phyloP scores from a whole-genome alignment of 2,888 invertebrate genomes.

The Chrysolina oricalcia region DNA sequence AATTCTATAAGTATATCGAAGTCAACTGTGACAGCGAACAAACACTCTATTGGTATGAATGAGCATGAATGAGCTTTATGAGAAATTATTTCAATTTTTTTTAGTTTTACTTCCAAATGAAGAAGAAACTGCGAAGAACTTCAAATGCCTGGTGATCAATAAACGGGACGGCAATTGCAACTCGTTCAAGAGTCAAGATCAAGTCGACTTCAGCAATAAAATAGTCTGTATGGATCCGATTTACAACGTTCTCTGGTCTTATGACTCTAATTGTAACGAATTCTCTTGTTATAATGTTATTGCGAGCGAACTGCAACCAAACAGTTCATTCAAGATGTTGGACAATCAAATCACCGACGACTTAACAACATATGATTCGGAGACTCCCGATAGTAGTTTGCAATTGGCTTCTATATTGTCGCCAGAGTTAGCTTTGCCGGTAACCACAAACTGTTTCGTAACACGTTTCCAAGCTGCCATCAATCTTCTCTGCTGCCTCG shows the following conservation, averaged over 20 bases:
- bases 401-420: slow-evolving; percentile 79
- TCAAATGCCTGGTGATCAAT: slow-evolving; percentile 92
- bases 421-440: slow-evolving; percentile 88
- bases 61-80: not conserved
- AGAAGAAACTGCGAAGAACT: slow-evolving; percentile 81
- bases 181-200: slow-evolving; percentile 87
- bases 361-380: slow-evolving; percentile 56
- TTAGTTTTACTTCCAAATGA: slow-evolving; percentile 88
- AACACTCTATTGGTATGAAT: slow-evolving; percentile 83
- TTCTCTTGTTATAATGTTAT: slow-evolving; percentile 89
- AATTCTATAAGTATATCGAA: slow-evolving; percentile 91
- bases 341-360: slow-evolving; percentile 61
- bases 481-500: slow-evolving; percentile 90
- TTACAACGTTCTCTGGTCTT: slow-evolving; percentile 96
- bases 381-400: slow-evolving; percentile 61
- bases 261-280: slow-evolving; percentile 79
- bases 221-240: slow-evolving; percentile 91
- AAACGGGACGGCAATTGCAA: slow-evolving; percentile 91
- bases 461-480: slow-evolving; percentile 92
- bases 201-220: slow-evolving; percentile 87
- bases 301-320: slow-evolving; percentile 79
- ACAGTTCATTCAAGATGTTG: slow-evolving; percentile 63
- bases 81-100: slow-evolving; percentile 48
- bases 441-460: slow-evolving; percentile 79
- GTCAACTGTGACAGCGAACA: slow-evolving; percentile 92